phyloP scores from a whole-genome alignment of 1,140 invertebrate genomes.

The Brachionus koreanus region DNA sequence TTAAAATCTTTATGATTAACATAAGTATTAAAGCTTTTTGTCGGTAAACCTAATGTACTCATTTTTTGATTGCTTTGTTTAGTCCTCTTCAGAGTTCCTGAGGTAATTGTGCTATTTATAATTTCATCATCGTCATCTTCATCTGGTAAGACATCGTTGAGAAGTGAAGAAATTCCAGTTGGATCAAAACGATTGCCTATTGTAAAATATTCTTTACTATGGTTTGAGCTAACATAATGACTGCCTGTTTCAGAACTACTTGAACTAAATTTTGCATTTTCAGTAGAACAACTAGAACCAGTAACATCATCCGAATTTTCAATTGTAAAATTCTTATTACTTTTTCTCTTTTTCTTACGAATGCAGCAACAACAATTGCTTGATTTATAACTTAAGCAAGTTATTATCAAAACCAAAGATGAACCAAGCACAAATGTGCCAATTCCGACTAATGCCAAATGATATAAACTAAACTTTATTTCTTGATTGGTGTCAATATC shows the following conservation, averaged over 20 bases:
- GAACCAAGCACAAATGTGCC: background rate
- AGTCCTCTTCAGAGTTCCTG: constrained; percentile 13
- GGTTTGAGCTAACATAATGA: constrained; percentile 5
- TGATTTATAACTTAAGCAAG: background rate
- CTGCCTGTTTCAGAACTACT: background rate
- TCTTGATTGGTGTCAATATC: background rate
- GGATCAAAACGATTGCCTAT: constrained; percentile 23
- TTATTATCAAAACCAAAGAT: background rate
- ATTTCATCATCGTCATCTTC: constrained; percentile 33
- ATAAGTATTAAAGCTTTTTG: constrained; percentile 37
- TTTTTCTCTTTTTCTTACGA: background rate
- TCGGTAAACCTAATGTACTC: background rate
- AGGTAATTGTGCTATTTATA: background rate
- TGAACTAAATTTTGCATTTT: constrained; percentile 28
- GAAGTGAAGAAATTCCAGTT: constrained; percentile 1
- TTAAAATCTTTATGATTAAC: constrained; percentile 24
- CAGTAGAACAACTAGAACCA: background rate
- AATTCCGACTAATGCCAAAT: background rate
- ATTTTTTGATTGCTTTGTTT: background rate
- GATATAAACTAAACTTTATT: background rate
- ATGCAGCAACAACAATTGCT: background rate
- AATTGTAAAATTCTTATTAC: background rate
- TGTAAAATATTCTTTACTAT: constrained; percentile 38
- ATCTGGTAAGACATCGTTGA: constrained; percentile 9
- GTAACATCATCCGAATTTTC: background rate